phyloP scores from a whole-genome alignment of 2,888 invertebrate genomes.

The Drosophila prostipennis region DNA sequence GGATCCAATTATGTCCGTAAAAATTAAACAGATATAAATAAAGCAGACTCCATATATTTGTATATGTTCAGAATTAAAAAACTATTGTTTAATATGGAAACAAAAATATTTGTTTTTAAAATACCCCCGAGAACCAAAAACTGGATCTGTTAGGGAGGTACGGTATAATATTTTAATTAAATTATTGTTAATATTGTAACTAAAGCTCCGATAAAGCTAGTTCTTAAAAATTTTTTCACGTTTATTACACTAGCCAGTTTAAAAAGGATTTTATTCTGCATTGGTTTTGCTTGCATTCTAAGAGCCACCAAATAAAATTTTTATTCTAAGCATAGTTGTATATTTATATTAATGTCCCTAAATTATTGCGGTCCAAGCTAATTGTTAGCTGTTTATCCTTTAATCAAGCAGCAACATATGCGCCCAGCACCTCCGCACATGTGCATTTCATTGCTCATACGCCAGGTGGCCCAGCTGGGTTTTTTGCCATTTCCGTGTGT shows the following conservation, averaged over 20 bases:
- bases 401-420: slow-evolving; percentile 17
- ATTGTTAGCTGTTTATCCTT: slow-evolving; percentile 14
- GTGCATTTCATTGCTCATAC: slow-evolving; percentile 41
- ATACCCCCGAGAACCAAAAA: too few species aligned
- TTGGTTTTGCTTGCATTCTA: neutral
- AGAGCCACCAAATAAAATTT: neutral
- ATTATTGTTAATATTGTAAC: too few species aligned
- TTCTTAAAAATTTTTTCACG: too few species aligned
- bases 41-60: neutral
- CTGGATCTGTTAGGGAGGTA: too few species aligned
- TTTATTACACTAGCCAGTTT: too few species aligned
- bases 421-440: slow-evolving; percentile 13
- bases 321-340: neutral
- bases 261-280: too few species aligned
- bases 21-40: neutral
- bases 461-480: slow-evolving; percentile 24
- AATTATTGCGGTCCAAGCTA: neutral
- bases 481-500: slow-evolving; percentile 21
- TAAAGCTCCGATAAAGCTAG: too few species aligned
- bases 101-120: too few species aligned
- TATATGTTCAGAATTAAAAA: too few species aligned
- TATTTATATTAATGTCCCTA: slow-evolving; percentile 3
- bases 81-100: too few species aligned
- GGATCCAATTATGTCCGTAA: neutral
- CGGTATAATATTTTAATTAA: too few species aligned